Conservation (phyloP, 2,888 invertebrate species). For the Timema podura region DNA sequence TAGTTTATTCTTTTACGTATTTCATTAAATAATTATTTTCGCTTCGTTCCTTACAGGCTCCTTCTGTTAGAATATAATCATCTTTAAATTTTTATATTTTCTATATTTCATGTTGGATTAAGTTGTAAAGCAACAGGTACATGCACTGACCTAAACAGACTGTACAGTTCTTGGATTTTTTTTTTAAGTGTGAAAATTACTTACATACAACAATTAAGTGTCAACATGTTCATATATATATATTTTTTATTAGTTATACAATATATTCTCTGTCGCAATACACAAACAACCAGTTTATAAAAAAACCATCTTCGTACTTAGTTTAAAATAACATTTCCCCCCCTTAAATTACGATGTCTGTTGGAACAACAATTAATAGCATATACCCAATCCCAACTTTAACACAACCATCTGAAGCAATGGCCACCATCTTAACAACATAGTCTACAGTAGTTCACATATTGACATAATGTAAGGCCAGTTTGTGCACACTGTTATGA, state of each 20-base stretch:
- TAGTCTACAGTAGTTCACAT: slow-evolving; percentile 8
- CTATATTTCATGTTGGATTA: no score
- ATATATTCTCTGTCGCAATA: slow-evolving; percentile 25
- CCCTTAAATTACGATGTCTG: slow-evolving; percentile 18
- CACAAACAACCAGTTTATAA: slow-evolving; percentile 22
- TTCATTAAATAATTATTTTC: no score
- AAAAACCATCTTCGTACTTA: slow-evolving; percentile 21
- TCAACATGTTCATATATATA: slow-evolving; percentile 29
- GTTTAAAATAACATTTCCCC: slow-evolving; percentile 23
- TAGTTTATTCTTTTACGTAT: no score
- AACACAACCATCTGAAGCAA: slow-evolving; percentile 17
- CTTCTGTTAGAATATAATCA: no score
- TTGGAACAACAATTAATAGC: slow-evolving; percentile 25
- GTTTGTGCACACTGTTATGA: slow-evolving; percentile 9
- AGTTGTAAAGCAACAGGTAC: slow-evolving; percentile 20
- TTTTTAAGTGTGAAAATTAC: slow-evolving; percentile 24
- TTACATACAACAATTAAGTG: slow-evolving; percentile 27
- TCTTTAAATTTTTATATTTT: no score
- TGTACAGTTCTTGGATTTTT: slow-evolving; percentile 20
- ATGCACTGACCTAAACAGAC: slow-evolving; percentile 25
- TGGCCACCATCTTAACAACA: not conserved
- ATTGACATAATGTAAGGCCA: slow-evolving; percentile 14
- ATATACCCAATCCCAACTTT: slow-evolving; percentile 20
- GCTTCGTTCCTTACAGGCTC: no score
- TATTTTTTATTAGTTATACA: slow-evolving; percentile 24